Conservation (phyloP, 2,113 vertebrate species). For the Galeopterus variegatus region DNA sequence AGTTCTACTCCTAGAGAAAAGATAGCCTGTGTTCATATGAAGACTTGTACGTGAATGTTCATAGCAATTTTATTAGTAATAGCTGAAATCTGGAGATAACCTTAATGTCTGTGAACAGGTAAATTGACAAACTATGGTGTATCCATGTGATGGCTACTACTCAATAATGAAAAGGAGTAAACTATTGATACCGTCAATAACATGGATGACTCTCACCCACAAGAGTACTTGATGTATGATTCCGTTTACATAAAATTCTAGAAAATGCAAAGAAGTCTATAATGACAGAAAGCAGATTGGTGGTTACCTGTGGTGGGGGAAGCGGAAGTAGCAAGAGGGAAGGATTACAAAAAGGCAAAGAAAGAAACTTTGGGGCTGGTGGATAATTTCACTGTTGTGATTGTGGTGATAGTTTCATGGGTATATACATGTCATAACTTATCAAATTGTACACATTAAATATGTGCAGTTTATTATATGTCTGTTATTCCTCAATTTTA, state of each 20-base stretch:
- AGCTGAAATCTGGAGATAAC: not conserved
- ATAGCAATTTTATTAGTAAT: not conserved
- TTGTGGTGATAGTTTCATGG: slow-evolving; percentile 6
- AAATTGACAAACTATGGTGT: not conserved
- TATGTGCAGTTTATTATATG: not conserved
- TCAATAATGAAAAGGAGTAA: slow-evolving; percentile 5
- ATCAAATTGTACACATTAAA: not conserved
- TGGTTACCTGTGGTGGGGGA: not conserved
- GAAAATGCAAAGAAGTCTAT: not conserved
- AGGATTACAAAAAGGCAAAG: not conserved
- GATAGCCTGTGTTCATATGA: not conserved
- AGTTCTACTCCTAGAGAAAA: not conserved
- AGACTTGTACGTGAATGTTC: not conserved
- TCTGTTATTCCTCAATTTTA: not conserved
- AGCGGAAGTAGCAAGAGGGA: not conserved
- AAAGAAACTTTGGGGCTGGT: not conserved
- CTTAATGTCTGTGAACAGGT: not conserved
- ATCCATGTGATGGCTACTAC: not conserved
- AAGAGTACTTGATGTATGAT: not conserved
- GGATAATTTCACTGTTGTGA: slow-evolving; percentile 11
- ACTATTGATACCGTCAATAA: not conserved
- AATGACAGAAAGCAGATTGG: not conserved
- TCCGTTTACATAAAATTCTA: slow-evolving; percentile 37
- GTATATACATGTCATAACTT: not conserved
- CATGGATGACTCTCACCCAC: not conserved